Evolutionary conservation across 2,888 invertebrate genomes (phyloP), one percentile per base, ranked within the genome.

Genomic region (Diaperis boleti): DNA sequence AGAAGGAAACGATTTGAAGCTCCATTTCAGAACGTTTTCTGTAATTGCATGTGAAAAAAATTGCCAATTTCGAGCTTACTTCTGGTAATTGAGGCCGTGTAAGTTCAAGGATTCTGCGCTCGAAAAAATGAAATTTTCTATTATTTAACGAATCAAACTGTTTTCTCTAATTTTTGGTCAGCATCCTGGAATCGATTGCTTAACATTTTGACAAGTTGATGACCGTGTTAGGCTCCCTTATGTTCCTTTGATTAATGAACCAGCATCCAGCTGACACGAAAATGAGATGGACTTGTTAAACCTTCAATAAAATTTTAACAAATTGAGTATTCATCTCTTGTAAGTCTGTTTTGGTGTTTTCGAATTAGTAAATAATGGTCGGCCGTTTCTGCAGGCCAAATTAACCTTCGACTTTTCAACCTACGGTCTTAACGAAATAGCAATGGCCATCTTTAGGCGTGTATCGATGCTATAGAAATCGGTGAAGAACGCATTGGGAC

Each of bases 1-100:
- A 35, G 52, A 52, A 52, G 52, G 26, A 49, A 49, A 14, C 52
- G 52, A 52, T 52, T 52, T 52, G 22, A 39, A 52, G 52, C 52
- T 52, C 52, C 33, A 49, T 49, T 49, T 49, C 33, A 35, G 35
- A 49, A 33, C 33, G 49, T 37, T 22, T 52, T 52, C 39, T 22
- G 26, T 52, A 39, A 33, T 33, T 33, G 15, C 20, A 18, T 22
- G 22, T 15, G 39, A 31, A 39, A 52, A 37, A 49, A 52, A 39
- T 52, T 52, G 20, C 20, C 39, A 54, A 17, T 54, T 29, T 54
- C 42, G 26, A 26, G 22, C 15, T 44, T 44, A 44, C 18, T 44
- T 22, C 22, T 44, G 7, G 26, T 45, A 45, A 45, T 45, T 29
- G 45, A 45, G 26, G 15, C 41, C 41, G 41, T 6, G 10, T 17